Percentiles rank a stretch among this genome's conserved stretches.
These are phyloP conservation scores for Phenganax marumi DNA, from an alignment of 92 coral and sea anemone genomes.

Conservation along the genomic window DNA sequence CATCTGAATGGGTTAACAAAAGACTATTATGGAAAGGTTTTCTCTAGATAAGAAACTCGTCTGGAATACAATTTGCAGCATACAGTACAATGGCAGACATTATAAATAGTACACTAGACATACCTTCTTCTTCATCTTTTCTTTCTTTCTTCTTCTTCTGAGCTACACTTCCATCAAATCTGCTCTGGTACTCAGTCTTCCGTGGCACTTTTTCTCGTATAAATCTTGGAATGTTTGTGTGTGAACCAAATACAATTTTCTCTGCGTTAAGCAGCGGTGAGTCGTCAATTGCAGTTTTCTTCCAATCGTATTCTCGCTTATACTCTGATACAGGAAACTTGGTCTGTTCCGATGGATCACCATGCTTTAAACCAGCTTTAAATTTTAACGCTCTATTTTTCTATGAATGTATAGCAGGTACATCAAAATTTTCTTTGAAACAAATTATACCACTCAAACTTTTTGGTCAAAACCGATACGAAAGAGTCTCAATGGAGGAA, in stretches of 20 bases:
- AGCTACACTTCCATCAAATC: neutral
- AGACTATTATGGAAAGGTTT: too few relatives aligned
- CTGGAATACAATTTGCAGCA: too few relatives aligned
- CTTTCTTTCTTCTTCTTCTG: neutral
- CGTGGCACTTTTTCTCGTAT: conserved; percentile 30
- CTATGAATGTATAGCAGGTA: conserved; percentile 3
- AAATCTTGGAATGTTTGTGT: conserved; percentile 38
- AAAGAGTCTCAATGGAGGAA: neutral
- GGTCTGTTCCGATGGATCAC: neutral
- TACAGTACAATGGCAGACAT: too few relatives aligned
- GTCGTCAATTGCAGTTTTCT: conserved; percentile 10
- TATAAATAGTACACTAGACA: neutral
- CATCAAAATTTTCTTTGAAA: too few relatives aligned
- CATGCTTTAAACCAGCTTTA: conserved; percentile 40
- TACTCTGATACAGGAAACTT: conserved; percentile 30
- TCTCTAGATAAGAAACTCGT: too few relatives aligned
- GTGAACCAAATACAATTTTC: conserved; percentile 40
- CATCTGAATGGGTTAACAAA: too few relatives aligned
- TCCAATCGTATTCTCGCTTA: conserved; percentile 30
- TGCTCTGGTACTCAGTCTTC: conserved; percentile 41
- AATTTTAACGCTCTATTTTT: conserved; percentile 30
- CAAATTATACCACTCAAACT: too few relatives aligned
- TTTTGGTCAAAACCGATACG: too few relatives aligned
- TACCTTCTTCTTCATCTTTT: neutral
- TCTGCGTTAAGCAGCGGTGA: conserved; percentile 39